These are phyloP conservation scores for Drosophila histrio DNA, from an alignment of 2,888 invertebrate species.

Conservation along the genomic window DNA sequence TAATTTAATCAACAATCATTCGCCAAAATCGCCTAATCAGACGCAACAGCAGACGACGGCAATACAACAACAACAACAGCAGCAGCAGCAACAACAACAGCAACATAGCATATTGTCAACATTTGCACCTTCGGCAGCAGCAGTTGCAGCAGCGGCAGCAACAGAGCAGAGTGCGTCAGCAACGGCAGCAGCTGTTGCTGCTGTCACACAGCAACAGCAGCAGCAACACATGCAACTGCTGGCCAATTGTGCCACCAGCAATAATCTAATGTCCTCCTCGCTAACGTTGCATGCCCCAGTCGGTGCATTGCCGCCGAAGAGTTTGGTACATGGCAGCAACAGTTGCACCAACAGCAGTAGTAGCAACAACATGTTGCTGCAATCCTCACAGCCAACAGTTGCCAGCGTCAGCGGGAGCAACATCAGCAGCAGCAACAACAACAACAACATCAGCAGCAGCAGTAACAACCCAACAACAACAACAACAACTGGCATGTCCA, in stretches of 20 bases:
- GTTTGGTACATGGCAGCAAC: slow-evolving; percentile 49
- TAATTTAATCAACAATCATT: slow-evolving; percentile 84
- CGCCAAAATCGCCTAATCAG: slow-evolving; percentile 84
- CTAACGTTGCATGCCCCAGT: slow-evolving; percentile 77
- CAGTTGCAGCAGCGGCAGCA: slow-evolving; percentile 19
- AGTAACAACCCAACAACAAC: slow-evolving; percentile 18
- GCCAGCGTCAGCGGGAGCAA: slow-evolving; percentile 23
- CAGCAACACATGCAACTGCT: slow-evolving; percentile 80
- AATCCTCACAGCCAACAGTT: slow-evolving; percentile 45
- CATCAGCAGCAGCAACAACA: slow-evolving; percentile 30
- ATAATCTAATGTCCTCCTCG: slow-evolving; percentile 84
- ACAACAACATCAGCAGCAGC: slow-evolving; percentile 22
- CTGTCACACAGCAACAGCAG: slow-evolving; percentile 81
- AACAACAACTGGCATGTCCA: slow-evolving; percentile 80
- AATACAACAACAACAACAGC: slow-evolving; percentile 71
- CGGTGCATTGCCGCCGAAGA: slow-evolving; percentile 79
- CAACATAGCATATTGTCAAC: slow-evolving; percentile 74
- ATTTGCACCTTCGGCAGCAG: slow-evolving; percentile 66
- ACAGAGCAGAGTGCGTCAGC: slow-evolving; percentile 38
- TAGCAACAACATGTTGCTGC: slow-evolving; percentile 77
- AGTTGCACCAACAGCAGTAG: slow-evolving; percentile 29
- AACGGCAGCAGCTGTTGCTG: slow-evolving; percentile 64
- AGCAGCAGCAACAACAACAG: slow-evolving; percentile 69
- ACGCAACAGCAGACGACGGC: slow-evolving; percentile 67
- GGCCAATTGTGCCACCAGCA: slow-evolving; percentile 79